Percentiles rank a stretch among this genome's conserved stretches.
phyloP scores from a whole-genome alignment of 2,113 vertebrate species.

The Datnioides undecimradiatus region DNA sequence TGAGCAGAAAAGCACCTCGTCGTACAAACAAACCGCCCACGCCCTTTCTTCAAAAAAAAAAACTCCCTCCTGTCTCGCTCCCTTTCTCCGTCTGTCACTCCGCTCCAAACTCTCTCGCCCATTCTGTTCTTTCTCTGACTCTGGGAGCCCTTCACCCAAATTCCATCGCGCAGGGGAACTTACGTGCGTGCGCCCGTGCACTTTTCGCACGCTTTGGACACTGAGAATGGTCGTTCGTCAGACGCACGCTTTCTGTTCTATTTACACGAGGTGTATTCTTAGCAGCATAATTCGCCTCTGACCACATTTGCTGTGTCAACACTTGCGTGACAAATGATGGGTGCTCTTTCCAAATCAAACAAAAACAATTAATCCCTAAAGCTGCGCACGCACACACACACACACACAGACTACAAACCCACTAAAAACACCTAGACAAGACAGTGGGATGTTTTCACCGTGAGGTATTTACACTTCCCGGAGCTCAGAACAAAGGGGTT shows the following conservation, averaged over 20 bases:
- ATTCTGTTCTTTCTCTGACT: not conserved
- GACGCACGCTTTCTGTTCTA: not conserved
- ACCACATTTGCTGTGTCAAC: constrained; percentile 44
- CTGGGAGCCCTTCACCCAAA: not conserved
- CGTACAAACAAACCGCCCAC: constrained; percentile 68
- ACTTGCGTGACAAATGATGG: constrained; percentile 28
- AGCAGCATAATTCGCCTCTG: not conserved
- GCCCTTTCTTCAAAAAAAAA: constrained; percentile 23
- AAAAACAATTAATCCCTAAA: not conserved
- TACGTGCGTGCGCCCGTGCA: not conserved
- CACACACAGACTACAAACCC: not conserved
- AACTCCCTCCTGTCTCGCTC: constrained; percentile 9
- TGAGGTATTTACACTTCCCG: constrained; percentile 43
- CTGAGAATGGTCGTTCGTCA: not conserved
- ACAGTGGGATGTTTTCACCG: constrained; percentile 41
- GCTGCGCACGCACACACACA: not conserved
- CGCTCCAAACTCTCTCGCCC: not conserved
- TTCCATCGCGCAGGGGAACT: not conserved
- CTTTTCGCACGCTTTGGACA: not conserved
- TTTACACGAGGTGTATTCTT: not conserved
- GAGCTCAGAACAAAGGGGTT: constrained; percentile 45
- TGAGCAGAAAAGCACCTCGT: constrained; percentile 28
- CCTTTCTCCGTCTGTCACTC: not conserved
- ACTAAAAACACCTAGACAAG: constrained; percentile 44
- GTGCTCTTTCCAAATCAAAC: constrained; percentile 19